phyloP scores from a whole-genome alignment of 2,113 vertebrate genomes.

The Odontesthes bonariensis region DNA sequence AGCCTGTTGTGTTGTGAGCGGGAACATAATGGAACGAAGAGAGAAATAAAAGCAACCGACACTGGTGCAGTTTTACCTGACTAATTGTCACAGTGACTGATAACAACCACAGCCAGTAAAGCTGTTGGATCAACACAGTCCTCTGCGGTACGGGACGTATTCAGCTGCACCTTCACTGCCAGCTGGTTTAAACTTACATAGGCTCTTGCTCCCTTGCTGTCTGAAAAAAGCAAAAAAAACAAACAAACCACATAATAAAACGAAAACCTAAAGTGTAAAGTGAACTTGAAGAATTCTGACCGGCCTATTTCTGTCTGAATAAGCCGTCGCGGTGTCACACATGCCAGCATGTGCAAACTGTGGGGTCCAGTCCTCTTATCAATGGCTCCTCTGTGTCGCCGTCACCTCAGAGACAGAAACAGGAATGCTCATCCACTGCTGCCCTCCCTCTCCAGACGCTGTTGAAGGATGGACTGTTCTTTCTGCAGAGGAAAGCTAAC shows the following conservation, averaged over 20 bases:
- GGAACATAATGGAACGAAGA: slow-evolving; percentile 38
- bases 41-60: slow-evolving; percentile 42
- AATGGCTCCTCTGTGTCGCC: slow-evolving; percentile 74
- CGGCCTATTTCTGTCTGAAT: slow-evolving; percentile 35
- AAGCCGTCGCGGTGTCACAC: slow-evolving; percentile 42
- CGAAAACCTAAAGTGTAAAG: background rate
- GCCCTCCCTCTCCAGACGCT: slow-evolving; percentile 6
- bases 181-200: too few relatives aligned
- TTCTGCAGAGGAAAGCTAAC: slow-evolving; percentile 23
- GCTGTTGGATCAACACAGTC: too few relatives aligned
- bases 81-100: too few relatives aligned
- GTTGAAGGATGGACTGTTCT: slow-evolving; percentile 27
- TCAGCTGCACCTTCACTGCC: too few relatives aligned
- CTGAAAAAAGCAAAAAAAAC: background rate
- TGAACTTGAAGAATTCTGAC: slow-evolving; percentile 9
- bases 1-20: slow-evolving; percentile 50
- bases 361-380: slow-evolving; percentile 60
- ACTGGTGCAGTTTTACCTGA: background rate
- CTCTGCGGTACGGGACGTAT: too few relatives aligned
- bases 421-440: slow-evolving; percentile 67
- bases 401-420: slow-evolving; percentile 76
- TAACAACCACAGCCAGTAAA: too few relatives aligned
- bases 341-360: slow-evolving; percentile 68
- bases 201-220: background rate
- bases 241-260: background rate